phyloP scores from a whole-genome alignment of 2,888 invertebrate genomes.

The Lasioglossum zephyrum region DNA sequence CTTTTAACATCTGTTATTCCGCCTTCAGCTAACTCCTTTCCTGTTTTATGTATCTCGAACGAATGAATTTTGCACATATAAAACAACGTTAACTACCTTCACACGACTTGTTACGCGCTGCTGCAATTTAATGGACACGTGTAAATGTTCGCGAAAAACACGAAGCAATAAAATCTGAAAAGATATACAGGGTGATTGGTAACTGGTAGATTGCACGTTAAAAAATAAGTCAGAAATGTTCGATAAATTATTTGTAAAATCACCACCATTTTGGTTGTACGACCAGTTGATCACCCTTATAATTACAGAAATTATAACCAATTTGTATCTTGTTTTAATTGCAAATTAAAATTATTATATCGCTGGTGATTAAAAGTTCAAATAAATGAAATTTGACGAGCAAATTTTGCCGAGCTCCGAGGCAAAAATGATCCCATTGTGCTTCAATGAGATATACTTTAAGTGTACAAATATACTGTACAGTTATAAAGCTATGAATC shows the following conservation, averaged over 20 bases:
- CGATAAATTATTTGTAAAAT: background rate
- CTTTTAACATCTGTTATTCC: slow-evolving; percentile 2
- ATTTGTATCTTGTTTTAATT: too few relatives aligned
- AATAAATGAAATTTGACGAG: background rate
- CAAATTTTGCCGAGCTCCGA: background rate
- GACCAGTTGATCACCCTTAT: too few relatives aligned
- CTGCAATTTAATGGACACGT: background rate
- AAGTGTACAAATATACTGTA: background rate
- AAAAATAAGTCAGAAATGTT: too few relatives aligned
- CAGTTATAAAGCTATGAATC: background rate
- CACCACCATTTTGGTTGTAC: too few relatives aligned
- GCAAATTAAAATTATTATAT: too few relatives aligned
- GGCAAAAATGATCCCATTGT: background rate
- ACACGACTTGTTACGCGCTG: background rate
- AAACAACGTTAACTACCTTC: background rate
- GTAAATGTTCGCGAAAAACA: background rate
- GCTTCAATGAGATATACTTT: background rate
- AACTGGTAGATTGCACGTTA: background rate
- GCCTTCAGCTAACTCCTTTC: background rate
- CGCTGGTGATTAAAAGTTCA: too few relatives aligned
- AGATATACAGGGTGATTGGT: background rate
- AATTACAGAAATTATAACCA: too few relatives aligned
- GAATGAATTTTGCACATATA: too few relatives aligned
- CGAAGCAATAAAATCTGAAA: background rate
- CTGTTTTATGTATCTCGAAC: background rate